Base-by-base conservation (phyloP, 1,140 invertebrate genomes). In the Solen grandis region DNA sequence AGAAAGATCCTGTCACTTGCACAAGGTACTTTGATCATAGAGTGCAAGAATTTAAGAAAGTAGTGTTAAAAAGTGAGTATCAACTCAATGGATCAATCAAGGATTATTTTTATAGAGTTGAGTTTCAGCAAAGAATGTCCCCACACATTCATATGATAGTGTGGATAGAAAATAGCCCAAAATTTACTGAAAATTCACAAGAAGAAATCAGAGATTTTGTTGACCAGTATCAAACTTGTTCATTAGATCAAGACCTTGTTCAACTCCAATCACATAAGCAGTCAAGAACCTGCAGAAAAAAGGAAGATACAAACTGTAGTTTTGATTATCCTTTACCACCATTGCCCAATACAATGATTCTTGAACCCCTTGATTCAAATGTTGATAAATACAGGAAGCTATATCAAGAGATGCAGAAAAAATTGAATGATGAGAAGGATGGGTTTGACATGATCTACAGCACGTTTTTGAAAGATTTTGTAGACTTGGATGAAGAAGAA, bases 81-180 rank as follows among this genome's bases (percentile, higher is more conserved):
- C 19, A 73, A 16, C 55, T 33, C 10, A 4, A 59, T 33, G 69
- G 69, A 8, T 33, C 78, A 73, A 50, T 87, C 8, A 35, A 14
- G 22, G 85, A 88, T 83, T 83, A 62, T n/a, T n/a, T n/a, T n/a
- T n/a, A n/a, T n/a, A n/a, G n/a, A n/a, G n/a, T n/a, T n/a, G n/a
- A n/a, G n/a, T 46, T 84, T 84, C n/a, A n/a, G n/a, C n/a, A n/a
- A n/a, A n/a, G 91, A 33, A 91, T 92, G 8, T 90, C 84, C 75
- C 92, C 92, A 19, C 92, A 93, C 86, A 65, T 91, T 22, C 92
- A 93, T 74, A 85, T 90, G 38, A 72, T 93, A 4, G 59, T 90
- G 25, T 93, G 91, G 90, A 68, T 92, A 4, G 78, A 90, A 80
- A 84, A 90, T 86, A 72, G 85, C 54, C 91, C 91, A 54, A 59